These are phyloP conservation scores for Tenualosa ilisha DNA, from an alignment of 2,797 vertebrate genomes.

Conservation along the genomic window DNA sequence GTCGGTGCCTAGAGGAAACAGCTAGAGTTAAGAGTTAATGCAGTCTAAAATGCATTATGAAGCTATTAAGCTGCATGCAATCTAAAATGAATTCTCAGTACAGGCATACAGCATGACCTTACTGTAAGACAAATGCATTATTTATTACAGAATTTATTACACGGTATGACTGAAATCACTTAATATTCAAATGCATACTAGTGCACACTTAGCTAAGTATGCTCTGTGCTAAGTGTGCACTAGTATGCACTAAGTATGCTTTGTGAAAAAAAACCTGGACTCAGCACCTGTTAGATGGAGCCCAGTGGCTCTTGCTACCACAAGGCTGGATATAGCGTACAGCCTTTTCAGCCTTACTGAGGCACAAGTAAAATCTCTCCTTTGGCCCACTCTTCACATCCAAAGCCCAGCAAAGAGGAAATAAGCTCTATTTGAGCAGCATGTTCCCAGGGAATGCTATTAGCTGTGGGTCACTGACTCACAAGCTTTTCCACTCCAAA, in stretches of 20 bases:
- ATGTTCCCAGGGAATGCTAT: constrained; percentile 54
- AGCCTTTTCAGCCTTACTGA: constrained; percentile 38
- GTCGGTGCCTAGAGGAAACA: constrained; percentile 60
- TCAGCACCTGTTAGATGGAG: neutral
- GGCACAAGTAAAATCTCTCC: constrained; percentile 35
- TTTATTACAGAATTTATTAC: neutral
- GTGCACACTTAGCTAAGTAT: too few relatives aligned
- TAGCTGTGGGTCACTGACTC: constrained; percentile 54
- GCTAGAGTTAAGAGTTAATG: neutral
- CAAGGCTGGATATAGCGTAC: constrained; percentile 37
- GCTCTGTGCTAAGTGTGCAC: too few relatives aligned
- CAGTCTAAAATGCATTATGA: neutral
- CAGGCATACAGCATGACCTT: neutral
- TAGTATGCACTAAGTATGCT: too few relatives aligned
- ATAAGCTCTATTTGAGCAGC: constrained; percentile 51
- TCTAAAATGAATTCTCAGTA: neutral
- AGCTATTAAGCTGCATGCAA: neutral
- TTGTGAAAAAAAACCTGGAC: neutral
- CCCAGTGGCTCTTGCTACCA: neutral
- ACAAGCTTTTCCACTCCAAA: constrained; percentile 49
- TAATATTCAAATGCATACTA: too few relatives aligned
- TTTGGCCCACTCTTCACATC: constrained; percentile 42
- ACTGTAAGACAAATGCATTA: neutral
- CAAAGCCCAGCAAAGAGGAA: constrained; percentile 43
- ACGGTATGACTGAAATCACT: neutral